Base-by-base conservation (phyloP, 2,797 vertebrate species). In the Lacerta agilis region DNA sequence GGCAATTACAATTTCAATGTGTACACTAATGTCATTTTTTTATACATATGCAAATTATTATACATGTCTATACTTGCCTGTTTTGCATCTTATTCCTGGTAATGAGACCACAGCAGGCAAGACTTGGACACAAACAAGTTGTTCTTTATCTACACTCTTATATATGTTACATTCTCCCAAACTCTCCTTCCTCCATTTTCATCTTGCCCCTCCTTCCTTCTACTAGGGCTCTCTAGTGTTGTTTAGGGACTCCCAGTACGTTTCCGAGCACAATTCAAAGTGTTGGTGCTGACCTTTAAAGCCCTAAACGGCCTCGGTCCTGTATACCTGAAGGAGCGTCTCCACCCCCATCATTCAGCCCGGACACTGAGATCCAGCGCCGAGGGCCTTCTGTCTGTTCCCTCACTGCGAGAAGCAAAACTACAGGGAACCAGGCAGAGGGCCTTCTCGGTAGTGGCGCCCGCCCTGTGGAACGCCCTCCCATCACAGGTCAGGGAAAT, bases 31-130 rank as follows among this genome's bases (percentile, higher is more conserved):
- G 69, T 2, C 20, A 10, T 20, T 49, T 82, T 82, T 61, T 79
- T 25, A 38, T 58, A 73, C 71, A 71, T 23, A 69, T 41, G 87
- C 33, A 79, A 88, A 88, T 84, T 79, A 71, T 17, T 71, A 58
- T 36, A 27, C 82, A 61, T 72, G 75, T 75, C 82, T 83, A 33
- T 55, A 72, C 82, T 72, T 84, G 82, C 36, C 27, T 88, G 75
- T 78, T 87, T 87, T 81, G 55, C 6, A 66, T 64, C 58, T 76
- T 87, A 69, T 66, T 82, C 27, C 67, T 55, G 66, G 43, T 61
- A 86, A 64, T 36, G 38, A 75, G 55, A 61, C 67, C 27, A 66
- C 38, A 66, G 29, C 13, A 79, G 76, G 66, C 45, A 64, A 64
- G 55, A 76, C 55, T 13, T 36, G 43, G 61, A 71, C 69, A 49